Evolutionary conservation across 2,888 invertebrate species (phyloP), one percentile per base, ranked within the genome.

Genomic region (Platypus cylindrus): DNA sequence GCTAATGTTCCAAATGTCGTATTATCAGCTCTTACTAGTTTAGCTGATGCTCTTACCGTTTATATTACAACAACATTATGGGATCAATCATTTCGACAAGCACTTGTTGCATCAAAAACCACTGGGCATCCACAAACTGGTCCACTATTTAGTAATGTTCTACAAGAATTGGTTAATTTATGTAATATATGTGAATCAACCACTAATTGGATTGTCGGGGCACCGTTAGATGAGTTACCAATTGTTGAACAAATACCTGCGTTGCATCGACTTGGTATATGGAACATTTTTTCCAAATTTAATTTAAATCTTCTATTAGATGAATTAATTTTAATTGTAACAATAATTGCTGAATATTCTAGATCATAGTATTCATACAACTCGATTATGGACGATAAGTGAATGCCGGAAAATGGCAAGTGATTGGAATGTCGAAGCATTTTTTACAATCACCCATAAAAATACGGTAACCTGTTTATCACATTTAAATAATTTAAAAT

Each of bases 211-310:
- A 73, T 75, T 32, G 52, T 73, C 28, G 79, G 78, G 2, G 78
- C 78, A 1, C 79, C 80, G 1, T 62, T 82, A n/a, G 75, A 78
- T 47, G 75, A 82, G 48, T 56, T 84, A 37, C 83, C 85, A 0
- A 68, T 85, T 17, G 81, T 84, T 0, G 85, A 86, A 51, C 85
- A 86, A 59, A 85, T 86, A 54, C 78, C 84, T 2, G 75, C 83
- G 15, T 59, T 80, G 24, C 80, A 81, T 58, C 66, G 79, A 55
- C 64, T 80, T 46, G 73, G 75, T 73, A n/a, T n/a, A n/a, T n/a
- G n/a, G n/a, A n/a, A n/a, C n/a, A n/a, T n/a, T n/a, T n/a, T n/a
- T n/a, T n/a, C n/a, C n/a, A n/a, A n/a, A n/a, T n/a, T n/a, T n/a
- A n/a, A n/a, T n/a, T n/a, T n/a, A n/a, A n/a, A n/a, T n/a, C n/a